Conservation (phyloP, 1,140 invertebrate genomes). For the Pteromalus puparum region DNA sequence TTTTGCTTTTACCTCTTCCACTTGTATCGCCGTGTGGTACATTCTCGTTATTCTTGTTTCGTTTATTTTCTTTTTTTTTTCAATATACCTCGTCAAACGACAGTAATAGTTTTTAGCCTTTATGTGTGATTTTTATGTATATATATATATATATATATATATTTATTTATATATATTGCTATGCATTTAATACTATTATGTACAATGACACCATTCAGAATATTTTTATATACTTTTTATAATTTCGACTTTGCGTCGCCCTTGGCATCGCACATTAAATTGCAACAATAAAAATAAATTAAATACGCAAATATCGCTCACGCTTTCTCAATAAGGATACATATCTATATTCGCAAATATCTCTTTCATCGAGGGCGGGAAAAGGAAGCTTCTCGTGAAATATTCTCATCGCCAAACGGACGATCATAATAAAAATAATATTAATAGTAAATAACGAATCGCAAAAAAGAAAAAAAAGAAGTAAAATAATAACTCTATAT, state of each 20-base stretch:
- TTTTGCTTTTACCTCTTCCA: not conserved
- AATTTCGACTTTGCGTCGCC: conserved; percentile 43
- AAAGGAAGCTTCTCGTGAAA: conserved; percentile 31
- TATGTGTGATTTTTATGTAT: conserved; percentile 16
- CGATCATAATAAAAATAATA: conserved; percentile 11
- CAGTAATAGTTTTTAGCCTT: conserved; percentile 60
- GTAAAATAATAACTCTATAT: conserved; percentile 25
- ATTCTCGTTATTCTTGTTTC: conserved; percentile 29
- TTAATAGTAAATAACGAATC: conserved; percentile 24
- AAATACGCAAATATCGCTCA: conserved; percentile 61
- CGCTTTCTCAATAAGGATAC: conserved; percentile 37
- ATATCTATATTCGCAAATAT: conserved; percentile 32
- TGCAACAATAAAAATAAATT: conserved; percentile 72
- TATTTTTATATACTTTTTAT: conserved; percentile 37
- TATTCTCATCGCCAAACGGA: conserved; percentile 22
- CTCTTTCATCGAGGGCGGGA: conserved; percentile 28
- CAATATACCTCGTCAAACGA: conserved; percentile 61
- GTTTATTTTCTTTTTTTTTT: conserved; percentile 37
- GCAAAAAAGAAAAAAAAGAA: conserved; percentile 38
- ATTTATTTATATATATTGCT: conserved; percentile 56
- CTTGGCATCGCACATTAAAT: conserved; percentile 56
- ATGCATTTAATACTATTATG: conserved; percentile 71
- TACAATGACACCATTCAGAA: conserved; percentile 71
- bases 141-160: conserved; percentile 24
- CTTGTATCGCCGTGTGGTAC: conserved; percentile 21